Evolutionary conservation across 2,113 vertebrate genomes (phyloP), one percentile per base, ranked within the genome.

Genomic region (Ascaphus truei): DNA sequence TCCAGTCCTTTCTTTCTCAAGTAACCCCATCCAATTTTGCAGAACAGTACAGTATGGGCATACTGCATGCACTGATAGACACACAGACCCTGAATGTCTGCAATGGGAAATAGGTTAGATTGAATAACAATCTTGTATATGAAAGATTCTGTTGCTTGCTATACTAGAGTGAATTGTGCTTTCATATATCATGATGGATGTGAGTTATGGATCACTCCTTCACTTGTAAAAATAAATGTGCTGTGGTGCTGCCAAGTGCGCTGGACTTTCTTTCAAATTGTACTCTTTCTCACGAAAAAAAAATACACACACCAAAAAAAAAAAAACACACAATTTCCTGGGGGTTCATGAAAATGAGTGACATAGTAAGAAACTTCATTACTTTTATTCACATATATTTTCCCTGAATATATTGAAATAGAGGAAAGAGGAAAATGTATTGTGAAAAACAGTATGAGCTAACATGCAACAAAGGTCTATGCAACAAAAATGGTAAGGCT

Each of bases 161-260:
- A 43, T 78, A 72, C 71, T 61, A 43, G 62, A 77, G 67, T 58
- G 75, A 81, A 73, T 72, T 73, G 58, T 39, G 61, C 69, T 77
- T 79, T 79, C 76, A 73, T 43, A 37, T 1, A 2, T 52, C 36
- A 13, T 80, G 80, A 82, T 76, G 76, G 77, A 82, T 83, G 65
- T 36, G 65, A 79, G 74, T 72, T 80, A 76, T 75, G 77, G 79
- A 79, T 82, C 77, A 77, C 73, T 77, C 81, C 43, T 72, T 77
- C 74, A 34, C 75, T 75, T 67, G 53, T 48, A 63, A 73, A 81
- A 83, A 82, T 75, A 80, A 77, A 81, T 75, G 78, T 76, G 72
- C 67, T 72, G 16, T 55, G 64, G 56, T 33, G 31, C 76, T 71
- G 61, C 60, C 77, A 74, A 59, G 72, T 75, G 64, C 64, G 74